These are phyloP conservation scores for Melieria picta DNA, from an alignment of 2,888 invertebrate species.

Conservation along the genomic window DNA sequence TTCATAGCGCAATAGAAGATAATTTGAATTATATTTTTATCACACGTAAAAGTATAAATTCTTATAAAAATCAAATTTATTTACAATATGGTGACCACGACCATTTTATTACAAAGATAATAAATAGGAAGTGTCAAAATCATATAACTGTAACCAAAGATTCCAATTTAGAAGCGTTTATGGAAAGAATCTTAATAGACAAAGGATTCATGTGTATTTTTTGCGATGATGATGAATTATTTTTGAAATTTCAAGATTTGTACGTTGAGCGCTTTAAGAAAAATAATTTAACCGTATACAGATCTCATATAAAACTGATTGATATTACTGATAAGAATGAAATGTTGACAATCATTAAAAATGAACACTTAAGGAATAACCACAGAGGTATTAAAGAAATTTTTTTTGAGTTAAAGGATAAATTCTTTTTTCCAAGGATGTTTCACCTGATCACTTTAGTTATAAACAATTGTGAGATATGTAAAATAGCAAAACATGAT, in stretches of 20 bases:
- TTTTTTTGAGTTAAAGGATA: too few species aligned
- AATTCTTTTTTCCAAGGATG: constrained; percentile 38
- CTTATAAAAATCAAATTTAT: constrained; percentile 33
- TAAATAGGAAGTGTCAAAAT: constrained; percentile 27
- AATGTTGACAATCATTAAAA: too few species aligned
- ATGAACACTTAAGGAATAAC: too few species aligned
- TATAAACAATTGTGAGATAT: constrained; percentile 23
- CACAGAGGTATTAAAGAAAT: too few species aligned
- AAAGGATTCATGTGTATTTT: not conserved
- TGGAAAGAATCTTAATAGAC: constrained; percentile 10
- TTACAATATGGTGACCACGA: constrained; percentile 2
- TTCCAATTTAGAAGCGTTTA: constrained; percentile 7
- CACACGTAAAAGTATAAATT: constrained; percentile 24
- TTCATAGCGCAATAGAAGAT: constrained; percentile 39
- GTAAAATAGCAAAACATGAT: constrained; percentile 36
- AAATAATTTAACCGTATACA: too few species aligned
- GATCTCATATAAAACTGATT: too few species aligned
- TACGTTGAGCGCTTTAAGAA: too few species aligned
- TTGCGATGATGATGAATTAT: constrained; percentile 11
- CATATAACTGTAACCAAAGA: not conserved
- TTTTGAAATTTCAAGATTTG: constrained; percentile 2
- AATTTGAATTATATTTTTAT: constrained; percentile 8
- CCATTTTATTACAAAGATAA: constrained; percentile 18
- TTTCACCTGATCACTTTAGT: constrained; percentile 31
- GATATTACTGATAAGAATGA: too few species aligned